Evolutionary conservation across 2,888 invertebrate species (phyloP), one percentile per base, ranked within the genome.

Genomic region (Agrochola lota): DNA sequence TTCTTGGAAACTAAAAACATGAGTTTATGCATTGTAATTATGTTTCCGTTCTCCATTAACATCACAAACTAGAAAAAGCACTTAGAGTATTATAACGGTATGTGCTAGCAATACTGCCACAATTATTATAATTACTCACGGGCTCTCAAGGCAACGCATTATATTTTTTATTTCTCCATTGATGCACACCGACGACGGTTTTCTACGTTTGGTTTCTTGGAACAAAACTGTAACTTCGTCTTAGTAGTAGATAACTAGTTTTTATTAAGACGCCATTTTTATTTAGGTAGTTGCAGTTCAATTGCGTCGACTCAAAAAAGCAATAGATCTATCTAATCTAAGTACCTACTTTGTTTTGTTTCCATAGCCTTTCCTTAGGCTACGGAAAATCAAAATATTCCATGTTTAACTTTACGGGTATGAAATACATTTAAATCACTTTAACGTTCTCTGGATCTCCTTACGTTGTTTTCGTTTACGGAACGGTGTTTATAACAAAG

Each of bases 81-180:
- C 68, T 68, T 0, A 23, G 6, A 74, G 62, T 66, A 64, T 73
- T 72, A 69, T 59, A 81, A 69, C 68, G 49, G 55, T 30, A 49
- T 74, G 11, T 68, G 52, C 64, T 69, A 69, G 64, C 49, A 68
- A 79, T 55, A 71, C 35, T 52, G 63, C 60, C 55, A 81, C 70
- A 85, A 81, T 73, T 76, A 66, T 81, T 66, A 60, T 83, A 81
- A 80, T 72, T 80, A 70, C 70, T 66, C 43, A 40, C 68, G 49
- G 70, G 74, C 70, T 79, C 70, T 79, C 60, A 49, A 52, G 17
- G 43, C 35, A 35, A 64, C 46, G 66, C 15, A 55, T 78, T 71
- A 49, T 35, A 40, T 26, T 85, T 84, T 82, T 82, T 84, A 64
- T 23, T 60, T 60, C 60, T 46, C 12, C 63, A 66, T 84, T 64